Conservation (phyloP, 2,113 vertebrate genomes). For the Cyphomyrus discorhynchus region DNA sequence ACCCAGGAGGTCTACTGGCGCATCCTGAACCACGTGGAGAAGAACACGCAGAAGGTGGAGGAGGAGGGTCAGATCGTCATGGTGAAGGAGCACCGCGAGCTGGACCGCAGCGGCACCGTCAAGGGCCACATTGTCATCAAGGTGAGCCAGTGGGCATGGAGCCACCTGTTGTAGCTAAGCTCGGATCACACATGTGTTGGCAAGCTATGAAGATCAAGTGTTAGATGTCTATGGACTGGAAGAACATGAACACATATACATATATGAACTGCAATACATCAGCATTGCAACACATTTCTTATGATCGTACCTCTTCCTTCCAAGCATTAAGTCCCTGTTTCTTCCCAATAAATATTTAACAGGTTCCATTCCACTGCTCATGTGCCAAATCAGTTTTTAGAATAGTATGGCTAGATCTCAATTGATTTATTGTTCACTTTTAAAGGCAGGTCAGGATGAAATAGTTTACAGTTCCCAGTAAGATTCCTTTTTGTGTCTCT, state of each 20-base stretch:
- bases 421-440: not conserved
- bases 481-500: not conserved
- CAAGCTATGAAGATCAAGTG: not conserved
- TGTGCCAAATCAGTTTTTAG: not conserved
- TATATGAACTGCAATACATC: not conserved
- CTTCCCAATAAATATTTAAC: not conserved
- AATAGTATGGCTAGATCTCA: not conserved
- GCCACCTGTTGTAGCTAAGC: not conserved
- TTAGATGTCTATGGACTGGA: not conserved
- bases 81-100: slow-evolving; percentile 95
- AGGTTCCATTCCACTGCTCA: not conserved
- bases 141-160: slow-evolving; percentile 49
- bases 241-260: not conserved
- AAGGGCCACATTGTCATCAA: slow-evolving; percentile 97
- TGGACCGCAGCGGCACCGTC: slow-evolving; percentile 88
- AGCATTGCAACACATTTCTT: not conserved
- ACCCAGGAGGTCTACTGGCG: slow-evolving; percentile 95
- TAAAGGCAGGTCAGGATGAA: not conserved
- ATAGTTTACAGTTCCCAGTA: not conserved
- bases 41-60: slow-evolving; percentile 95
- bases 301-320: not conserved
- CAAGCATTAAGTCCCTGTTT: not conserved
- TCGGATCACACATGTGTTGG: not conserved
- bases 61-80: slow-evolving; percentile 97
- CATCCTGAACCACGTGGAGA: slow-evolving; percentile 96